Conservation (phyloP, 2,888 invertebrate genomes). For the Perizoma flavofasciatum region DNA sequence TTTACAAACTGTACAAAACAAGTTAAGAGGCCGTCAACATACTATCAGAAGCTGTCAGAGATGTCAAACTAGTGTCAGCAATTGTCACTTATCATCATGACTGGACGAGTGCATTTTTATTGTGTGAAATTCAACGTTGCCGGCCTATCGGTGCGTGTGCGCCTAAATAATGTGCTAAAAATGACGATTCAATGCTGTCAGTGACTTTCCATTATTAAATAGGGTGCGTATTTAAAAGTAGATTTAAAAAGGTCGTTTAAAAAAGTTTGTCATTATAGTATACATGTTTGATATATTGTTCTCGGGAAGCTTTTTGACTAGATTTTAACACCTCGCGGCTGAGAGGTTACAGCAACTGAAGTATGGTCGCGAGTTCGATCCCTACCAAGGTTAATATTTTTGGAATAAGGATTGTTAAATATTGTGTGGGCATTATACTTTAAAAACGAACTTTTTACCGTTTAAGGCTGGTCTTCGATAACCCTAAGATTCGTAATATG, state of each 20-base stretch:
- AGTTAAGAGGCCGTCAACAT: constrained; percentile 38
- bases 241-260: not conserved
- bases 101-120: constrained; percentile 27
- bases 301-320: too few relatives aligned
- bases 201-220: constrained; percentile 21
- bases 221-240: constrained; percentile 21
- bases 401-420: too few relatives aligned
- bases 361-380: too few relatives aligned
- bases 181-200: constrained; percentile 24
- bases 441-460: too few relatives aligned
- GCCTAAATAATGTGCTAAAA: constrained; percentile 26
- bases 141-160: constrained; percentile 24
- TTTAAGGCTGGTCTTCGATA: too few relatives aligned
- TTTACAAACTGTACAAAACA: constrained; percentile 24
- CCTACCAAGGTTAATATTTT: too few relatives aligned
- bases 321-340: too few relatives aligned
- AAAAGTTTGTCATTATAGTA: too few relatives aligned
- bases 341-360: too few relatives aligned
- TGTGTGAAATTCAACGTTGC: constrained; percentile 27
- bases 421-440: too few relatives aligned
- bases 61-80: constrained; percentile 22
- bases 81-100: constrained; percentile 29
- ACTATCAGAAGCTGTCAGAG: constrained; percentile 37
- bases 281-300: too few relatives aligned
- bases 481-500: too few relatives aligned